These are phyloP conservation scores for Taxidea taxus DNA, from an alignment of 2,113 vertebrate genomes.

Conservation along the genomic window DNA sequence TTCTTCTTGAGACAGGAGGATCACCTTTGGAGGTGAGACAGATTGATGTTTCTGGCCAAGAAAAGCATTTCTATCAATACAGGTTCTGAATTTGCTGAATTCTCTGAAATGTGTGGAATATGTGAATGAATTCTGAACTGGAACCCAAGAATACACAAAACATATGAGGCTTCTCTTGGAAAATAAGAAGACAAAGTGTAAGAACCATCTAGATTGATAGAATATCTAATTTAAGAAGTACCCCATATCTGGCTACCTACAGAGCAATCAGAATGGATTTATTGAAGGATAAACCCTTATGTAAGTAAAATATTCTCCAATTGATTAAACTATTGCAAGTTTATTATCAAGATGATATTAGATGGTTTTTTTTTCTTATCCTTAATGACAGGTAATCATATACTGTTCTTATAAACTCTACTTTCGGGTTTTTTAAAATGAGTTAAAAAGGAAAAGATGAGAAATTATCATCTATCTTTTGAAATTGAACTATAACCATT, in stretches of 20 bases:
- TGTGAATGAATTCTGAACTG: neutral
- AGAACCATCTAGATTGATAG: neutral
- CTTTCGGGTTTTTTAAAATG: neutral
- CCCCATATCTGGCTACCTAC: neutral
- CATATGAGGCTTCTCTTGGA: neutral
- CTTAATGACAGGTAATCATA: neutral
- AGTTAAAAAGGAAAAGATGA: neutral
- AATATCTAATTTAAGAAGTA: neutral
- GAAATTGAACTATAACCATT: neutral
- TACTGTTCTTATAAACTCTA: neutral
- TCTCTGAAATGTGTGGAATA: neutral
- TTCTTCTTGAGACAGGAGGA: neutral
- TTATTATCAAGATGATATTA: neutral
- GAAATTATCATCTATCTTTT: neutral
- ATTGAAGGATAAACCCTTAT: neutral
- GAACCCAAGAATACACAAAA: neutral
- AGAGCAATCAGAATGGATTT: neutral
- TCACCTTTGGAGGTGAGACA: neutral
- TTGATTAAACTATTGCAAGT: neutral
- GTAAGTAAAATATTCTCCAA: neutral
- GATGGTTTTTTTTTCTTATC: neutral
- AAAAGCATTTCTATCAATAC: neutral
- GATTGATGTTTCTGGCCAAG: neutral
- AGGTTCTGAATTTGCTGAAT: neutral
- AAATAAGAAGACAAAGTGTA: neutral